phyloP scores from a whole-genome alignment of 2,797 vertebrate genomes.

The Rhabdomys pumilio region DNA sequence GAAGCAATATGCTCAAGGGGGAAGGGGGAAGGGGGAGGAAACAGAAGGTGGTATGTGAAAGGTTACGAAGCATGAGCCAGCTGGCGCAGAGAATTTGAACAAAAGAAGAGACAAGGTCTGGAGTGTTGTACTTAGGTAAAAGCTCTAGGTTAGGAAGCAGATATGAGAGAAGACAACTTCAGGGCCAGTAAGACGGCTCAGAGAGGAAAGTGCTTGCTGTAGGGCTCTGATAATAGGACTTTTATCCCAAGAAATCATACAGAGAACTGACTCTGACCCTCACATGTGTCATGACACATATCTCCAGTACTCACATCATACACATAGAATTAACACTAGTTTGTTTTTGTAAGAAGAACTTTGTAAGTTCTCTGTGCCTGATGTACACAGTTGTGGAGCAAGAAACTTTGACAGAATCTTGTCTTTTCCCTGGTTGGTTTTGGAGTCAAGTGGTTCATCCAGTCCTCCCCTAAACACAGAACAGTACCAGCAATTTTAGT shows the following conservation, averaged over 20 bases:
- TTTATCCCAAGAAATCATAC: not conserved
- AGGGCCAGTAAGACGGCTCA: not conserved
- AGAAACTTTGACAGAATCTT: not conserved
- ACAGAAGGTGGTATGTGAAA: not conserved
- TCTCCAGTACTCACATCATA: not conserved
- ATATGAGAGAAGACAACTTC: not conserved
- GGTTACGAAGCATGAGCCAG: not conserved
- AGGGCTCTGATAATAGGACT: not conserved
- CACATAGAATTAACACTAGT: not conserved
- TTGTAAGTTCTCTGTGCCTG: not conserved
- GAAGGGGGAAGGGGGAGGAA: not conserved
- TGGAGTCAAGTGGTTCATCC: not conserved
- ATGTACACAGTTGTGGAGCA: not conserved
- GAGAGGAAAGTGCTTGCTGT: not conserved
- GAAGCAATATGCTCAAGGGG: too few relatives aligned
- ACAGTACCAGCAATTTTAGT: not conserved
- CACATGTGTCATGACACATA: not conserved
- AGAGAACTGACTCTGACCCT: not conserved
- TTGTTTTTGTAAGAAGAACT: not conserved
- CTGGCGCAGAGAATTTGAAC: not conserved
- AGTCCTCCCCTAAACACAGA: not conserved
- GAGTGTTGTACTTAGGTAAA: not conserved
- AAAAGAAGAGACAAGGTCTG: not conserved
- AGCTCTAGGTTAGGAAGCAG: not conserved
- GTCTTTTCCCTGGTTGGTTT: not conserved